Base-by-base conservation (phyloP, 2,113 vertebrate species). In the Tragelaphus scriptus region DNA sequence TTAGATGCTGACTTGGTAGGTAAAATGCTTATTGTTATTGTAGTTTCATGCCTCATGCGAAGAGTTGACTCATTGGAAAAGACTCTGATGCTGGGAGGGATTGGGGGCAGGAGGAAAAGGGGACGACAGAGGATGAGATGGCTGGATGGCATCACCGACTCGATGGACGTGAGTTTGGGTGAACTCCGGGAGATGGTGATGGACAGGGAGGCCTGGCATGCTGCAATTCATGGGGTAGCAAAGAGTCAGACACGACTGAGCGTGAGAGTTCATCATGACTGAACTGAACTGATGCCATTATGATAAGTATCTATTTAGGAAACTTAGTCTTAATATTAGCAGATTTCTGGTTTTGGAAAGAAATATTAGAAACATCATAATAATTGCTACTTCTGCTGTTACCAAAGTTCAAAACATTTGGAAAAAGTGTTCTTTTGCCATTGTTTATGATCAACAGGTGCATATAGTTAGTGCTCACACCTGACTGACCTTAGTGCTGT, bases 1-100 rank as follows among this genome's bases (percentile, higher is more conserved):
- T 99, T 99, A 98, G 99, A 99, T 97, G 99, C 99, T 98, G 99
- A 99, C 96, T 99, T 99, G 99, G 99, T 99, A 99, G 14, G 99
- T 99, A 94, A 88, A 90, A 88, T n/a, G n/a, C 71, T 96, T 97
- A 56, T 25, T 92, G 36, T 94, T 85, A 23, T 92, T 94, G 79
- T 77, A 91, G 88, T 16, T 10, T 93, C 84, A 32, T 82, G 36
- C 80, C 40, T 61, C 59, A 61, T 61, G 59, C 13, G 2, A 61
- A 61, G 28, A 61, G 59, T 61, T 61, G 59, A 61, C 26, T 15
- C 28, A 61, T 61, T 61, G 12, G 59, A 61, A 61, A 30, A 61
- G 59, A 61, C 59, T 61, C 26, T 61, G 59, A 61, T 30, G 28
- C 59, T 61, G 59, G 59, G 59, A 61, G 59, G 59, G 59, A 63